These are phyloP conservation scores for Caradrina clavipalpis DNA, from an alignment of 2,888 invertebrate species.

Conservation along the genomic window DNA sequence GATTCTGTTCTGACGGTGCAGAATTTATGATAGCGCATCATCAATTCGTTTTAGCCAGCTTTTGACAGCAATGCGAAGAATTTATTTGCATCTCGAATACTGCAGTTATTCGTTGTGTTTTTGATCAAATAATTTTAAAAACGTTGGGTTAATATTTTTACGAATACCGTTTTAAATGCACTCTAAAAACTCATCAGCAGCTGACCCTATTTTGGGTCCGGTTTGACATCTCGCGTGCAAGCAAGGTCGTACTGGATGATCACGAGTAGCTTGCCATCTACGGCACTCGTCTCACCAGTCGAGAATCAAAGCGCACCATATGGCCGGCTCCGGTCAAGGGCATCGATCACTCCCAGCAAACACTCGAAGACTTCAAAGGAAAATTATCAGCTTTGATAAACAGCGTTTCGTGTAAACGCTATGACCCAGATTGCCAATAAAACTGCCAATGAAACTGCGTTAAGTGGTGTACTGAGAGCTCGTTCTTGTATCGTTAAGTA, in stretches of 20 bases:
- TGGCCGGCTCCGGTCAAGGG: conserved; percentile 82
- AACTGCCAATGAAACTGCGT: conserved; percentile 66
- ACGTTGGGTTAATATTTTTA: background rate
- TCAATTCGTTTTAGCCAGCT: conserved; percentile 31
- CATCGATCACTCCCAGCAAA: conserved; percentile 66
- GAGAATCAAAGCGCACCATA: conserved; percentile 78
- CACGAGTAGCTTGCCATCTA: conserved; percentile 76
- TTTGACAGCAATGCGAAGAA: conserved; percentile 22
- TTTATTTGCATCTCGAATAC: conserved; percentile 26
- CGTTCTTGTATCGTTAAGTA: conserved; percentile 51
- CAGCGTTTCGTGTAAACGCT: conserved; percentile 65
- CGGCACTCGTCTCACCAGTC: conserved; percentile 73
- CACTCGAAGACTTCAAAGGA: conserved; percentile 73
- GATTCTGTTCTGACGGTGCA: conserved; percentile 9
- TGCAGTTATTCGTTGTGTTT: conserved; percentile 17
- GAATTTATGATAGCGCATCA: conserved; percentile 21
- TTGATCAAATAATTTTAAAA: background rate
- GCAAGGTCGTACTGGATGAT: conserved; percentile 74
- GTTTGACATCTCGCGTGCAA: conserved; percentile 67
- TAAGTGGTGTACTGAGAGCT: conserved; percentile 50
- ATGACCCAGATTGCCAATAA: conserved; percentile 71
- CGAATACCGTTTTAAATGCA: conserved; percentile 38
- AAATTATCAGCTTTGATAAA: conserved; percentile 72
- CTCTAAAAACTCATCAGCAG: conserved; percentile 44
- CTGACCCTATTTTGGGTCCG: conserved; percentile 70